These are phyloP conservation scores for Elanoides forficatus DNA, from an alignment of 2,113 vertebrate species.

Conservation along the genomic window DNA sequence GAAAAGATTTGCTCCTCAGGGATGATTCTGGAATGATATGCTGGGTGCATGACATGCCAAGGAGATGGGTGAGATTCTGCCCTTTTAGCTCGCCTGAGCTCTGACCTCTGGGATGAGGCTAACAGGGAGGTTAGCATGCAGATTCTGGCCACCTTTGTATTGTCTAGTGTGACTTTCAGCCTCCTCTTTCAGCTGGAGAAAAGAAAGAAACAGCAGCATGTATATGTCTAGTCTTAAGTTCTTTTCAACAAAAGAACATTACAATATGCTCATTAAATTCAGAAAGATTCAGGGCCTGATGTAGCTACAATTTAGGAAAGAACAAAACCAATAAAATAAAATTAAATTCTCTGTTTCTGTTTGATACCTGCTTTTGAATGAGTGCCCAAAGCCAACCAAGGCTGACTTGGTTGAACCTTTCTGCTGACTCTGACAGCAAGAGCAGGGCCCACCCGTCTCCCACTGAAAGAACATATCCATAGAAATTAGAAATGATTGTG, in stretches of 20 bases:
- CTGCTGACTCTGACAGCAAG: neutral
- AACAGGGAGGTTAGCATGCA: rapidly evolving
- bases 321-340: neutral
- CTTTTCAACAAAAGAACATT: neutral
- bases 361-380: neutral
- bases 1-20: neutral
- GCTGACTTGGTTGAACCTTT: neutral
- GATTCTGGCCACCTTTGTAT: neutral
- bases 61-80: neutral
- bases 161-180: neutral
- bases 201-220: neutral
- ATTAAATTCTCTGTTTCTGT: neutral
- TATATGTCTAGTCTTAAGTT: neutral
- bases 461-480: neutral
- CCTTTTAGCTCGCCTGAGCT: neutral
- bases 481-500: neutral
- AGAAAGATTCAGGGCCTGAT: neutral
- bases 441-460: neutral
- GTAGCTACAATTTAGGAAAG: neutral
- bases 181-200: neutral
- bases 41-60: neutral
- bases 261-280: neutral
- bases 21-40: neutral
- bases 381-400: neutral
- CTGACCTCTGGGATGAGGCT: neutral